Conservation (phyloP, 2,113 vertebrate species). For the Oenanthe oenanthe region DNA sequence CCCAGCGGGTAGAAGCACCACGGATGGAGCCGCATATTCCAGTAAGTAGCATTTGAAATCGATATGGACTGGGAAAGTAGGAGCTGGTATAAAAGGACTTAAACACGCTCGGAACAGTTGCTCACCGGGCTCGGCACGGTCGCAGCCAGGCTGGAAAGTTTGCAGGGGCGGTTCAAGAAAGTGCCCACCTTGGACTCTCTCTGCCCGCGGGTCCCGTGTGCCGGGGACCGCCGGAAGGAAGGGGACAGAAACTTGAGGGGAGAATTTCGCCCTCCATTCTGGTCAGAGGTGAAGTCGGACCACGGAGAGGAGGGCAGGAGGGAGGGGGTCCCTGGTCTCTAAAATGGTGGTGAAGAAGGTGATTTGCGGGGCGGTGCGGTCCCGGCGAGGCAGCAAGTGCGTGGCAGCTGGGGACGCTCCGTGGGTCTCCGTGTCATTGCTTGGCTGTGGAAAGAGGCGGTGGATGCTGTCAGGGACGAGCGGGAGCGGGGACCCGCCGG, state of each 20-base stretch:
- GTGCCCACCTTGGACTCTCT: not conserved
- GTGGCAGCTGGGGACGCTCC: not conserved
- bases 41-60: conserved; percentile 66
- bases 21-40: conserved; percentile 82
- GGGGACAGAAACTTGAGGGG: not conserved
- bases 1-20: conserved; percentile 82
- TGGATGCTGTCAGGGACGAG: not conserved
- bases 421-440: not conserved
- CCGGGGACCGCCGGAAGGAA: not conserved
- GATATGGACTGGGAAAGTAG: not conserved
- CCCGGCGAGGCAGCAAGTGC: not conserved
- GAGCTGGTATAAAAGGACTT: not conserved
- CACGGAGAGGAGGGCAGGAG: not conserved
- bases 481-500: not conserved
- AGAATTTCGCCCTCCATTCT: not conserved
- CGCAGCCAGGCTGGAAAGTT: not conserved
- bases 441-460: not conserved
- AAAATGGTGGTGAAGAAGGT: conserved; percentile 34
- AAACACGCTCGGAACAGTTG: not conserved
- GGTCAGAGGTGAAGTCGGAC: not conserved
- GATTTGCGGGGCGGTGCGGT: not conserved
- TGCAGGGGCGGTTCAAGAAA: not conserved
- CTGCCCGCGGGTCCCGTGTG: not conserved
- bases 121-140: not conserved
- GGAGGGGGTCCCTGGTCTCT: not conserved